Base-by-base conservation (phyloP, 2,113 vertebrate genomes). In the Boulengeromyrus knoepffleri region DNA sequence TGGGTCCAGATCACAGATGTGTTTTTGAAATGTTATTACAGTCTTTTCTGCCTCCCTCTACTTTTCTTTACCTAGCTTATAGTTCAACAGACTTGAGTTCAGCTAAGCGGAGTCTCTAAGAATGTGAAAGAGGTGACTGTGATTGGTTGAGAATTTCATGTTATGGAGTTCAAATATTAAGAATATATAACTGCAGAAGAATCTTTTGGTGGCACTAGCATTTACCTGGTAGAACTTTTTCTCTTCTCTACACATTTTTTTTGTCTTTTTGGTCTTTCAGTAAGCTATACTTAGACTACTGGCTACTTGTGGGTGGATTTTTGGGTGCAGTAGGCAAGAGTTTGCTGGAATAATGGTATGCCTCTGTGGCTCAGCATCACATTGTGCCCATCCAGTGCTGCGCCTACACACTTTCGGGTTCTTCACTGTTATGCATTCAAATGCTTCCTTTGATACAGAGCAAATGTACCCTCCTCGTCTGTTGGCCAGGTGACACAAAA, bases 401-500 rank as follows among this genome's bases (percentile, higher is more conserved):
- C 19, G 12, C 88, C 17, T 47, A 80, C 62, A 31, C 88, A 89
- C 46, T 39, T 77, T 15, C 0, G 24, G 45, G 2, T 50, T 52
- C 19, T 42, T 27, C 24, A 89, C 17, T 49, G 46, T 87, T 39
- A 17, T 13, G 39, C 19, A 66, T 66, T 88, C 31, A 88, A 46
- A 88, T 62, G 39, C 9, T 46, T 19, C 17, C 56, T 45, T 89
- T 21, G 58, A 80, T 92, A 85, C 92, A 88, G 27, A 49, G 84
- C 91, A 42, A 52, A 53, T 91, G 13, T 36, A 90, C 91, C 9
- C 88, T 90, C 19, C 87, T 93, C 45, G 62, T 47, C 80, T 94
- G 24, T 39, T 90, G 85, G 92, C 87, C 91, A 99, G 99, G 99
- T 99, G 96, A 99, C 99, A n/a, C 98, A 99, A 95, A 97, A 97